These are phyloP conservation scores for Ernsta delagoae DNA, from an alignment of 2,888 invertebrate genomes.

Conservation along the genomic window DNA sequence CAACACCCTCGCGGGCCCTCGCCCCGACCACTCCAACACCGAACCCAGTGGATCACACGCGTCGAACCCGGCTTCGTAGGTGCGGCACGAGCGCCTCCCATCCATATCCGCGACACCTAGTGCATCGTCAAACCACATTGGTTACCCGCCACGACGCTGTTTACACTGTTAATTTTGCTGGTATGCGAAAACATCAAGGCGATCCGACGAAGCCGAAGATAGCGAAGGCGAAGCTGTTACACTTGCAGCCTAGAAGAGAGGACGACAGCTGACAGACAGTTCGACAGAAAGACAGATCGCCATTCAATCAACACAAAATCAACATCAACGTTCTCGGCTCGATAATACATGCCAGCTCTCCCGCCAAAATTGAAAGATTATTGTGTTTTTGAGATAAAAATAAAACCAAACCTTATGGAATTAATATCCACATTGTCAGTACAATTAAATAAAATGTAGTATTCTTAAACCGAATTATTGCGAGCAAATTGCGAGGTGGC, in stretches of 20 bases:
- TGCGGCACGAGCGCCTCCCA: slow-evolving; percentile 74
- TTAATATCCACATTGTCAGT: too few relatives aligned
- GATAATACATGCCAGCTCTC: too few relatives aligned
- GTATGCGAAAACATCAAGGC: slow-evolving; percentile 56
- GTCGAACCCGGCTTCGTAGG: slow-evolving; percentile 78
- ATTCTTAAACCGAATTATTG: too few relatives aligned
- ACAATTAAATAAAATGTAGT: too few relatives aligned
- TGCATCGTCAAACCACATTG: slow-evolving; percentile 76
- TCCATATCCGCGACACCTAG: slow-evolving; percentile 76
- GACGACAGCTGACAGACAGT: slow-evolving; percentile 68
- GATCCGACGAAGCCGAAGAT: slow-evolving; percentile 63
- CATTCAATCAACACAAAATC: slow-evolving; percentile 52
- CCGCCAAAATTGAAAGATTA: too few relatives aligned
- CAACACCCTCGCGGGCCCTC: slow-evolving; percentile 71
- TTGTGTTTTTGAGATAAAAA: too few relatives aligned
- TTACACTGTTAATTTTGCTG: slow-evolving; percentile 76
- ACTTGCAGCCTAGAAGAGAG: slow-evolving; percentile 40
- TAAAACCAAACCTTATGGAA: too few relatives aligned
- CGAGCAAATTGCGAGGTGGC: too few relatives aligned
- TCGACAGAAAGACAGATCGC: slow-evolving; percentile 47
- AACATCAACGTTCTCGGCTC: too few relatives aligned
- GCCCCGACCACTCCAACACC: slow-evolving; percentile 71
- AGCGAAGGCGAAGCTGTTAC: slow-evolving; percentile 52
- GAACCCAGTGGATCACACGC: slow-evolving; percentile 75
- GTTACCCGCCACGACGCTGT: slow-evolving; percentile 55